Evolutionary conservation across 2,113 vertebrate species (phyloP).

Genomic region (Corythornis cristatus): DNA sequence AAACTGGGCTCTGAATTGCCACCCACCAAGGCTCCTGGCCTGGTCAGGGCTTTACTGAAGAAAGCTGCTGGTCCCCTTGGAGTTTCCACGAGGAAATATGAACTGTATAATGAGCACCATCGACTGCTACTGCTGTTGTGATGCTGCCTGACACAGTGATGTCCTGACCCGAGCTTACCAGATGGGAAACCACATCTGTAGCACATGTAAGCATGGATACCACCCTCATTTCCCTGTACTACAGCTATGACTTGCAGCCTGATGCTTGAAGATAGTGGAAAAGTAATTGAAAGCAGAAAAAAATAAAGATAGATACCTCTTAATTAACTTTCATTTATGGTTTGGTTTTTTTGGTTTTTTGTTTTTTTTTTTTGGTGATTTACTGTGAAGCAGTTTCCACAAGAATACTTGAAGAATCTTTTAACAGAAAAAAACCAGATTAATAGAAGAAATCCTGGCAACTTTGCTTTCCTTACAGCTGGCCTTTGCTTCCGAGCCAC

Average conservation of each 20-base stretch:
- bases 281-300: background rate
- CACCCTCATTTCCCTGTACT: background rate
- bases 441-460: background rate
- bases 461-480: background rate
- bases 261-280: background rate
- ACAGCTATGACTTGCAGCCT: background rate
- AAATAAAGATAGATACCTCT: background rate
- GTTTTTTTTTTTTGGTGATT: background rate
- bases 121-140: background rate
- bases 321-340: background rate
- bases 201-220: background rate
- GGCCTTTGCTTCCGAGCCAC: background rate
- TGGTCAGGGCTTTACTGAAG: background rate
- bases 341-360: background rate
- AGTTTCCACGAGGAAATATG: background rate
- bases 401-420: background rate
- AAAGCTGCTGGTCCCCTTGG: background rate
- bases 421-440: background rate
- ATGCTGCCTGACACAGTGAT: background rate
- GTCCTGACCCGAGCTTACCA: accelerated
- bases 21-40: background rate
- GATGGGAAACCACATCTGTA: background rate
- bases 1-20: background rate
- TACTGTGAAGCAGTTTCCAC: background rate
- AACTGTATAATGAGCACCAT: background rate